These are phyloP conservation scores for Spinus pinus DNA, from an alignment of 2,797 vertebrate genomes.

Conservation along the genomic window DNA sequence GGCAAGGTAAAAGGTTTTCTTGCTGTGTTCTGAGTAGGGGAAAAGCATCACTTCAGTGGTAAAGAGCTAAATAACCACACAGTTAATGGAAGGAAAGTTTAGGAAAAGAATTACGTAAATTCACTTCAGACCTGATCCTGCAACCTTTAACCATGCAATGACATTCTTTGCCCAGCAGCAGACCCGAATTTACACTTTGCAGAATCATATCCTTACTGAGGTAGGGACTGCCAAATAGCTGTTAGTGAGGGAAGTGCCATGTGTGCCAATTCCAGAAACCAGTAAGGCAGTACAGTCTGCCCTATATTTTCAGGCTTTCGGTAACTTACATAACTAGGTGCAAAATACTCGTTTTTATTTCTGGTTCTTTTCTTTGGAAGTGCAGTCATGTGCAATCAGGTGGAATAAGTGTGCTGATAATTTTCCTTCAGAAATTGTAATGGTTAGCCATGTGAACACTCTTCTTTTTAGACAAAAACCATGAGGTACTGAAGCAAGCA, in stretches of 20 bases:
- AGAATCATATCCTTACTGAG: constrained; percentile 7
- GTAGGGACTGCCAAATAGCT: not conserved
- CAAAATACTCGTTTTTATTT: constrained; percentile 31
- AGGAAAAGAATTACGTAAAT: not conserved
- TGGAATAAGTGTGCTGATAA: constrained; percentile 45
- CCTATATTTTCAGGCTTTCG: constrained; percentile 3
- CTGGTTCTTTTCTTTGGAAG: constrained; percentile 44
- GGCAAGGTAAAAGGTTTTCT: not conserved
- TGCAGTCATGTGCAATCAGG: constrained; percentile 54
- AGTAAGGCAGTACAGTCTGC: not conserved
- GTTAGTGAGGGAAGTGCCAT: constrained; percentile 1
- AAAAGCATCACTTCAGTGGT: constrained; percentile 1
- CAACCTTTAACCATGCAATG: not conserved
- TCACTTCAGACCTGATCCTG: constrained; percentile 1
- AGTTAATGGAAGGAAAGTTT: not conserved
- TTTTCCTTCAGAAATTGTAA: constrained; percentile 53
- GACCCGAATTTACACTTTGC: not conserved
- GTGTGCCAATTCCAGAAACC: constrained; percentile 23
- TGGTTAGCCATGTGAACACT: not conserved
- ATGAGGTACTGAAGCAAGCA: constrained; percentile 65
- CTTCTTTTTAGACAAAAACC: constrained; percentile 56
- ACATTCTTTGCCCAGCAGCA: constrained; percentile 18
- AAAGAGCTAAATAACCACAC: constrained; percentile 4
- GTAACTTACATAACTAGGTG: constrained; percentile 40
- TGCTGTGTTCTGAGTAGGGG: not conserved